phyloP scores from a whole-genome alignment of 2,797 vertebrate genomes.

The Phrynocephalus vlangalii region DNA sequence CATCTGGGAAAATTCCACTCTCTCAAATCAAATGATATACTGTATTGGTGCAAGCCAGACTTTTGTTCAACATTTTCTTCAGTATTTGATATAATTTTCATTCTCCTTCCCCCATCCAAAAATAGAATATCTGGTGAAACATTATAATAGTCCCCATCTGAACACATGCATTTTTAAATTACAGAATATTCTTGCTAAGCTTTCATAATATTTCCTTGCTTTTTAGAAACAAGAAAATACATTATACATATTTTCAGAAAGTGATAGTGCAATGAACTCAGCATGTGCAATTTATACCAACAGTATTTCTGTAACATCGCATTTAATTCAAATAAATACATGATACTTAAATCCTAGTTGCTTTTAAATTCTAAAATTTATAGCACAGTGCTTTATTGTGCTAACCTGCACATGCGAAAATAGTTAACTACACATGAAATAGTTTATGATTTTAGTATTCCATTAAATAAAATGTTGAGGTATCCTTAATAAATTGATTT shows the following conservation, averaged over 20 bases:
- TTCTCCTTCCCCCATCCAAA: background rate
- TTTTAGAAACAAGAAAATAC: slow-evolving; percentile 35
- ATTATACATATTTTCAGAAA: background rate
- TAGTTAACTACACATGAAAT: slow-evolving; percentile 36
- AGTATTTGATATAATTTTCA: slow-evolving; percentile 4
- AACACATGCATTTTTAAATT: background rate
- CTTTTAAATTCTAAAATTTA: slow-evolving; percentile 2
- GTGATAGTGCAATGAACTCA: slow-evolving; percentile 8
- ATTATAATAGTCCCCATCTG: background rate
- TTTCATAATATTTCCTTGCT: background rate
- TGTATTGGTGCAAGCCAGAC: background rate
- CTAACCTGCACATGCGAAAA: slow-evolving; percentile 44
- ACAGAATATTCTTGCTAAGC: background rate
- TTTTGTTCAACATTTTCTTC: background rate
- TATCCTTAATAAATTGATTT: slow-evolving; percentile 29
- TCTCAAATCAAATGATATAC: background rate
- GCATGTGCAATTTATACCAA: background rate
- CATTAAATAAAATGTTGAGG: slow-evolving; percentile 24
- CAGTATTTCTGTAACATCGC: background rate
- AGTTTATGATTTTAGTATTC: slow-evolving; percentile 45
- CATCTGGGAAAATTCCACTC: slow-evolving; percentile 1
- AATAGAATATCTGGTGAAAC: rapidly evolving
- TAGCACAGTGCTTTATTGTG: slow-evolving; percentile 11
- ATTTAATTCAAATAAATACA: slow-evolving; percentile 14
- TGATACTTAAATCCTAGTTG: background rate